Conservation (phyloP, 1,140 invertebrate genomes). For the Drosophila fuyamai region DNA sequence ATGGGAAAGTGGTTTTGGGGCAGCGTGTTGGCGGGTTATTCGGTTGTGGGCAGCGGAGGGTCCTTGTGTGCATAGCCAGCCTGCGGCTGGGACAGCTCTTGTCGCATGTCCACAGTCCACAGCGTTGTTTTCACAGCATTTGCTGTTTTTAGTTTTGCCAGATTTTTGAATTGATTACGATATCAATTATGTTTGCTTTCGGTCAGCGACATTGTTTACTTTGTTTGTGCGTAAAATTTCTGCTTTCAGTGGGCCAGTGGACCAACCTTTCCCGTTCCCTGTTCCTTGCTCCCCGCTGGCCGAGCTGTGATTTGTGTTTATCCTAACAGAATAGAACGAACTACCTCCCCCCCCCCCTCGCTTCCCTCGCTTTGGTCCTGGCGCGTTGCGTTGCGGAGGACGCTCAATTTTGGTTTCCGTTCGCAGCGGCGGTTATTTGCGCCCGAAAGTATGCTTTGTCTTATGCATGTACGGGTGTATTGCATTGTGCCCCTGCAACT, state of each 20-base stretch:
- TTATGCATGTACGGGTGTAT: slow-evolving; percentile 32
- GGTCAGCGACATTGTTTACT: slow-evolving; percentile 74
- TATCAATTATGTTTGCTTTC: slow-evolving; percentile 83
- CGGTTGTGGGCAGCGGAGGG: not conserved
- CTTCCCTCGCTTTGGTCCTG: slow-evolving; percentile 30
- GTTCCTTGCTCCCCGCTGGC: not conserved
- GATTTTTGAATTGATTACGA: slow-evolving; percentile 83
- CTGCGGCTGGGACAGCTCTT: slow-evolving; percentile 60
- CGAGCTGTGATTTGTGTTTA: slow-evolving; percentile 60
- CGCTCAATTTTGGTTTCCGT: slow-evolving; percentile 66
- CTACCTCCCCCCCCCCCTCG: slow-evolving; percentile 1
- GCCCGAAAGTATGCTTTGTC: slow-evolving; percentile 79
- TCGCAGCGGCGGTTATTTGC: slow-evolving; percentile 72
- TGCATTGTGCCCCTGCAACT: slow-evolving; percentile 10
- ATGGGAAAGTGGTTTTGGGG: slow-evolving; percentile 39
- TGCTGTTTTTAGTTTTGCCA: slow-evolving; percentile 77
- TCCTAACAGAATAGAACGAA: slow-evolving; percentile 68
- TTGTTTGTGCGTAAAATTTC: slow-evolving; percentile 72
- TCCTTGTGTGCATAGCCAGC: slow-evolving; percentile 58
- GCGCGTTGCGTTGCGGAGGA: slow-evolving; percentile 29
- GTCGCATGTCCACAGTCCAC: slow-evolving; percentile 58
- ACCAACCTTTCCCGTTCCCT: not conserved
- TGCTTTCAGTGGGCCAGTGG: slow-evolving; percentile 15
- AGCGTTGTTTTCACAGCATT: slow-evolving; percentile 74
- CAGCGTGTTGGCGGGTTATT: not conserved